Evolutionary conservation across 2,113 vertebrate species (phyloP), one percentile per base, ranked within the genome.

Genomic region (Erythrolamprus reginae): DNA sequence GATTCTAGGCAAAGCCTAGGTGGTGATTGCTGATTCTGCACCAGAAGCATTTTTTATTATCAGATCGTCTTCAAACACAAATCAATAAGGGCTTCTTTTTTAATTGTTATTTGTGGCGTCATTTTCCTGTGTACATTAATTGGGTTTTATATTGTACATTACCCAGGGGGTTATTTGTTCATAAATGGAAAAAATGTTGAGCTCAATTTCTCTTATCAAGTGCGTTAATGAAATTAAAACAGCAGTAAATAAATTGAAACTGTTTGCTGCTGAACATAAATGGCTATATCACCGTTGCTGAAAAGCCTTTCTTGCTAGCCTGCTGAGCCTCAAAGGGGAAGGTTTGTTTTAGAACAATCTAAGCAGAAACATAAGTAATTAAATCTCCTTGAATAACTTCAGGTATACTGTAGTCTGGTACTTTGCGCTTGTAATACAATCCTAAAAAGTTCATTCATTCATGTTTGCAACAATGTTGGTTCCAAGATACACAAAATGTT

Each of bases 161-260:
- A 89, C 92, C 42, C 28, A 0, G 51, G 91, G 89, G 65, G 90
- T 92, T 94, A 92, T 90, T 92, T 94, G 89, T 91, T 95, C 92
- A 90, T 93, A 95, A 92, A 94, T 93, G 52, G 93, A 95, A 91
- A 91, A 45, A 83, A 87, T 91, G 82, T 90, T 87, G 84, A 93
- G 0, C 55, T 92, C 82, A 94, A n/a, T 94, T 55, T 47, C 47
- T 93, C 88, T 94, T 89, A 93, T 93, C 28, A 3, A 61, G 0
- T 58, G 86, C 84, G 84, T 93, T 96, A 95, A 95, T 93, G 87
- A 95, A 96, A 95, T 94, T 93, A 97, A 84, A 96, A 92, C 84
- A 91, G 7, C 56, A n/a, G 82, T 82, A 95, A 96, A 95, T 96
- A 96, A 95, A 94, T 95, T 77, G 87, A 92, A 94, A 65, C 58